These are phyloP conservation scores for Porites rus DNA, from an alignment of 92 coral and sea anemone species.

Conservation along the genomic window DNA sequence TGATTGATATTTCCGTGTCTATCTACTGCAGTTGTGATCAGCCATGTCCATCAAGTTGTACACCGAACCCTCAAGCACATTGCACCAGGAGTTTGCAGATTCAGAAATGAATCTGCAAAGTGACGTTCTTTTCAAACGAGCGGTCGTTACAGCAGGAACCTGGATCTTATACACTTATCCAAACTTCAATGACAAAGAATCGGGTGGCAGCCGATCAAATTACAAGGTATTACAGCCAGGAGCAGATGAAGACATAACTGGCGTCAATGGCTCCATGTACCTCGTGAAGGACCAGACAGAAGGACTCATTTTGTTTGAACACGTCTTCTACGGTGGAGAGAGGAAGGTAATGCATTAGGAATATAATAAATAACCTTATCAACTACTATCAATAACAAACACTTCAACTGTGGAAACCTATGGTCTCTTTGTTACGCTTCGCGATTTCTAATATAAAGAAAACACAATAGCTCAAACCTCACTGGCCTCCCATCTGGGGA, in stretches of 20 bases:
- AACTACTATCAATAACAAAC: neutral
- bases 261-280: conserved; percentile 6
- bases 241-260: neutral
- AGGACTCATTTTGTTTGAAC: neutral
- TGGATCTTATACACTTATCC: conserved; percentile 1
- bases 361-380: neutral
- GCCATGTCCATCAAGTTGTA: neutral
- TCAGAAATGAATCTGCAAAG: neutral
- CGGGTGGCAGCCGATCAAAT: neutral
- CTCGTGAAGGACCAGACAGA: neutral
- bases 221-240: neutral
- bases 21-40: neutral
- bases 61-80: too few relatives aligned
- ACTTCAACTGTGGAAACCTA: too few relatives aligned
- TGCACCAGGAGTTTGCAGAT: neutral
- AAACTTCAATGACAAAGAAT: neutral
- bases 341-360: neutral
- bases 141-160: neutral
- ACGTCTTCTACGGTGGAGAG: neutral
- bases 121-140: neutral
- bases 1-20: neutral
- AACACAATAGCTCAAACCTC: too few relatives aligned
- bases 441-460: too few relatives aligned
- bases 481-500: too few relatives aligned
- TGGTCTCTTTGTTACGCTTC: too few relatives aligned